phyloP scores from a whole-genome alignment of 2,113 vertebrate species.

The Tachycineta bicolor region DNA sequence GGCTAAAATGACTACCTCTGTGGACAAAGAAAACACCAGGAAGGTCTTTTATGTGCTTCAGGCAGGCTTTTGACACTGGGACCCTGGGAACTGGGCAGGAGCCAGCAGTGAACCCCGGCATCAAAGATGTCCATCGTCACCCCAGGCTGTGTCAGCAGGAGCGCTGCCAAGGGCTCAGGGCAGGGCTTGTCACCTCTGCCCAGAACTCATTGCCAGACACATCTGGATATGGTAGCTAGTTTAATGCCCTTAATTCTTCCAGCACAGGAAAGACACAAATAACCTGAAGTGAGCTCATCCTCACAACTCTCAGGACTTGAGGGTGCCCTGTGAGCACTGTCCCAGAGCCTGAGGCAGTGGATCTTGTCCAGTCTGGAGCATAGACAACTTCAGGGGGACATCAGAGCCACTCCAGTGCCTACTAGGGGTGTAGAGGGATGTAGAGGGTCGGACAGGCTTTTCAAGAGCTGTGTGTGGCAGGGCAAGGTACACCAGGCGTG shows the following conservation, averaged over 20 bases:
- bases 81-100: neutral
- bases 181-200: neutral
- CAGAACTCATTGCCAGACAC: neutral
- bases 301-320: too few species aligned
- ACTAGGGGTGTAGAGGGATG: fast-evolving
- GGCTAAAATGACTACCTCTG: neutral
- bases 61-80: neutral
- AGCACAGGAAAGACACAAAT: neutral
- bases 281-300: neutral
- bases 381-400: too few species aligned
- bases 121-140: fast-evolving
- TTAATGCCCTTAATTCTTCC: neutral
- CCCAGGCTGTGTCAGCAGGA: neutral
- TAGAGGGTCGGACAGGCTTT: fast-evolving
- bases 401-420: neutral
- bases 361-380: neutral
- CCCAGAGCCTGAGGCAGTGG: neutral
- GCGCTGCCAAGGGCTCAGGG: neutral
- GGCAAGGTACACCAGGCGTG: neutral
- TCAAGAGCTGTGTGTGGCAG: too few species aligned
- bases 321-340: neutral
- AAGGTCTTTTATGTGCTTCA: neutral
- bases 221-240: neutral
- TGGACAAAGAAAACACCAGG: neutral
- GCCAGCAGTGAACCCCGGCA: neutral